A percentile compares a stretch with the other conserved stretches of the same genome.
Conservation (phyloP, 2,113 vertebrate species). For the Scomber japonicus region DNA sequence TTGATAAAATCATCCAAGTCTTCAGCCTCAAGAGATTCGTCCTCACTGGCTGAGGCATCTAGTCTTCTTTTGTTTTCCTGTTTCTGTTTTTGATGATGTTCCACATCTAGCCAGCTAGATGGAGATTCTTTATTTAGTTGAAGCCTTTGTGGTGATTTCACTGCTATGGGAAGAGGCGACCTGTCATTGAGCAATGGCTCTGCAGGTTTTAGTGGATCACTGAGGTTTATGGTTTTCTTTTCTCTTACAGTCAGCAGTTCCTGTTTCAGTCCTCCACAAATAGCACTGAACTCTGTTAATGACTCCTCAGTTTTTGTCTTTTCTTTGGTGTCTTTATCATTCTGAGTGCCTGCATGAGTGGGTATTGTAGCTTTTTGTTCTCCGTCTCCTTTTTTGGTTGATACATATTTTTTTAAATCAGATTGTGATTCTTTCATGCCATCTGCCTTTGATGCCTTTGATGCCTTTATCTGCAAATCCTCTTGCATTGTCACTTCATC, state of each 20-base stretch:
- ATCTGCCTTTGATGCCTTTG: conserved; percentile 3
- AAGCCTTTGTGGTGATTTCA: conserved; percentile 42
- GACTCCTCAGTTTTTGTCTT: conserved; percentile 1
- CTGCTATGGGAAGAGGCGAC: conserved; percentile 34
- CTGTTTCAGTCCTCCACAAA: neutral
- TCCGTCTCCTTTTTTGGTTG: neutral
- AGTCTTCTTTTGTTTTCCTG: conserved; percentile 71
- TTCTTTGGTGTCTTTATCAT: conserved; percentile 15
- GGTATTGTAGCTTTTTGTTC: conserved; percentile 19
- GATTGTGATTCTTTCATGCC: conserved; percentile 17
- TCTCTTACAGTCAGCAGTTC: conserved; percentile 1
- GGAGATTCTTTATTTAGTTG: conserved; percentile 64
- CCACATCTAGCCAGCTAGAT: conserved; percentile 78
- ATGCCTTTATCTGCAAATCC: neutral
- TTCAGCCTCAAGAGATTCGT: conserved; percentile 84
- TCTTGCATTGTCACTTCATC: conserved; percentile 5
- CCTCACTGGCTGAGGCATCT: conserved; percentile 84
- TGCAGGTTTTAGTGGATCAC: conserved; percentile 21
- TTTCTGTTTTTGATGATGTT: conserved; percentile 65
- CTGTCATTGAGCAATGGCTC: neutral
- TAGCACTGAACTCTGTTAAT: no score
- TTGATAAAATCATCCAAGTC: conserved; percentile 91
- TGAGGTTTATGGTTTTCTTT: conserved; percentile 11
- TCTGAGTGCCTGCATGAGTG: conserved; percentile 14
- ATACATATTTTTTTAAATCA: neutral